These are phyloP conservation scores for Bicyclus anynana DNA, from an alignment of 1,140 invertebrate species.

Conservation along the genomic window DNA sequence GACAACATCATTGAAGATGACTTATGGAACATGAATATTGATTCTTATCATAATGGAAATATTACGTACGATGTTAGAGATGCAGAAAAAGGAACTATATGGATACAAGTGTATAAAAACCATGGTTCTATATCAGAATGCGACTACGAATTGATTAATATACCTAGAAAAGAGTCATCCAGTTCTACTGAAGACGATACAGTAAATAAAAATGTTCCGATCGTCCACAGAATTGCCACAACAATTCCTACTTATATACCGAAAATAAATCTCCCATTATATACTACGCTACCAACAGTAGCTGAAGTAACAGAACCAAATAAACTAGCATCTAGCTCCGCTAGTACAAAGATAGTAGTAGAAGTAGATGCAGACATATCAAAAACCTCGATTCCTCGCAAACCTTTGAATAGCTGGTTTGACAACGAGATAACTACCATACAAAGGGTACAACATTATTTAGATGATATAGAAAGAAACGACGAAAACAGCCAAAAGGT, in stretches of 20 bases:
- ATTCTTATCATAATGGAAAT: background rate
- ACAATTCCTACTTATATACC: conserved; percentile 46
- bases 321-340: conserved; percentile 19
- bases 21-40: conserved; percentile 1
- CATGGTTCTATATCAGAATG: conserved; percentile 37
- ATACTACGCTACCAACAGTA: conserved; percentile 49
- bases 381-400: conserved; percentile 19
- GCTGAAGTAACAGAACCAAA: conserved; percentile 51
- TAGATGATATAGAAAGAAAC: background rate
- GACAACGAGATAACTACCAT: background rate
- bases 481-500: background rate
- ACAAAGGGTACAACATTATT: background rate
- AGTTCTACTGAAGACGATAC: conserved; percentile 39
- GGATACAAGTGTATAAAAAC: conserved; percentile 59
- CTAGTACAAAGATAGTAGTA: no score
- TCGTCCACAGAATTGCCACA: conserved; percentile 34
- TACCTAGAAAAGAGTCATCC: conserved; percentile 27
- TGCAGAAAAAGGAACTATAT: conserved; percentile 38
- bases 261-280: conserved; percentile 40
- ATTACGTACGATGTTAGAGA: conserved; percentile 24
- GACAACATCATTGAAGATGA: conserved; percentile 11
- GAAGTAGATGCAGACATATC: conserved; percentile 5
- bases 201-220: conserved; percentile 15
- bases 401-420: conserved; percentile 37
- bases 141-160: conserved; percentile 34